Conservation (phyloP, 2,797 vertebrate species). For the Poeciliopsis gracilis region DNA sequence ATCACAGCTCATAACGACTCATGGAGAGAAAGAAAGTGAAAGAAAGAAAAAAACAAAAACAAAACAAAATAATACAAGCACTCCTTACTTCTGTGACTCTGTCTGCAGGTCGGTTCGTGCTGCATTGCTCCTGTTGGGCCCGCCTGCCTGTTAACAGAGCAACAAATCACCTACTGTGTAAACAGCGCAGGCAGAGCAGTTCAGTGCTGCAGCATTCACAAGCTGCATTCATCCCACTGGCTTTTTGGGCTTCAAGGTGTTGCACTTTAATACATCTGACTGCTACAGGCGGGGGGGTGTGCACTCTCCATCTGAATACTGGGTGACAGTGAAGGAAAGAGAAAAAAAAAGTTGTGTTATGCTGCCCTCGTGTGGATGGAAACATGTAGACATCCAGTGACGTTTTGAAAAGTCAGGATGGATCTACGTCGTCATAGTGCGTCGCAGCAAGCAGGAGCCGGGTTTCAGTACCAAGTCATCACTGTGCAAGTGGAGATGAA, state of each 20-base stretch:
- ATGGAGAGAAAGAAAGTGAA: constrained; percentile 4
- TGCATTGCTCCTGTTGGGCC: neutral
- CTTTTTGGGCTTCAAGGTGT: constrained; percentile 44
- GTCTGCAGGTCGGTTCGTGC: neutral
- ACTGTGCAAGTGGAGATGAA: neutral
- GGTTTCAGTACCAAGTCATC: neutral
- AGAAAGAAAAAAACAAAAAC: neutral
- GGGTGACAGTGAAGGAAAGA: neutral
- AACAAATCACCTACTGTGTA: neutral
- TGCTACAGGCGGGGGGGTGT: constrained; percentile 19
- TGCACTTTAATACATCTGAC: constrained; percentile 33
- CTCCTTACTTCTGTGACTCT: neutral
- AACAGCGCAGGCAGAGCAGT: neutral
- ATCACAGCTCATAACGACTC: constrained; percentile 6
- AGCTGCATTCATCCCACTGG: constrained; percentile 20
- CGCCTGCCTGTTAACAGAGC: neutral
- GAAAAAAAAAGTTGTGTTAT: constrained; percentile 24
- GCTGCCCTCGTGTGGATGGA: constrained; percentile 70
- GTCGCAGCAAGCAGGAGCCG: neutral
- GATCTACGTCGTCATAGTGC: neutral
- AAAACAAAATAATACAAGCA: neutral
- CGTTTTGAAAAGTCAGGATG: neutral
- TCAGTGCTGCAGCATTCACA: constrained; percentile 25
- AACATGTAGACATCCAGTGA: constrained; percentile 12
- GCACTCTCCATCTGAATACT: constrained; percentile 3